phyloP scores from a whole-genome alignment of 1,140 invertebrate genomes.

The Diorhabda elongata region DNA sequence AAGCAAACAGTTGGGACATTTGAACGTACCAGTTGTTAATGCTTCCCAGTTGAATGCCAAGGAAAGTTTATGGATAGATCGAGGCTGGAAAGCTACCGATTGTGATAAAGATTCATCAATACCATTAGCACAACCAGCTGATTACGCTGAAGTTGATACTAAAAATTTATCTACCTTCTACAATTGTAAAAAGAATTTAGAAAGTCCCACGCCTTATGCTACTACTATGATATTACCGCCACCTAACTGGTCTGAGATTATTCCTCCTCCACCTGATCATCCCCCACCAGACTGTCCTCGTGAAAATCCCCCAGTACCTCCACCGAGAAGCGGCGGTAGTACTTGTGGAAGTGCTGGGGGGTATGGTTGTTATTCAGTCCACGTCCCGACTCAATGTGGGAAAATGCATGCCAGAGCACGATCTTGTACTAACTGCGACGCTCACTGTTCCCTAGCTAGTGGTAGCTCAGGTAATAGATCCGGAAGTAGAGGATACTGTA shows the following conservation, averaged over 20 bases:
- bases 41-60: conserved; percentile 64
- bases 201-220: conserved; percentile 76
- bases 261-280: conserved; percentile 76
- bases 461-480: conserved; percentile 34
- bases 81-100: conserved; percentile 65
- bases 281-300: conserved; percentile 59
- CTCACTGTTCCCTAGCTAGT: conserved; percentile 27
- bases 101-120: conserved; percentile 60
- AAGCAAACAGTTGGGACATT: conserved; percentile 60
- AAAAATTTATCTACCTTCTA: conserved; percentile 75
- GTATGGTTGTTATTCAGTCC: conserved; percentile 44
- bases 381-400: conserved; percentile 34
- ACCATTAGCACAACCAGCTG: conserved; percentile 50
- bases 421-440: conserved; percentile 42
- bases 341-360: conserved; percentile 40
- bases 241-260: conserved; percentile 72
- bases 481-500: conserved; percentile 32
- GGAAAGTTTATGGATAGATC: conserved; percentile 71
- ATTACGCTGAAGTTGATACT: conserved; percentile 75
- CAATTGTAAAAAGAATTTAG: conserved; percentile 56
- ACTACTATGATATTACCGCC: conserved; percentile 65
- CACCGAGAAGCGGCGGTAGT: conserved; percentile 34
- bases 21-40: conserved; percentile 62
- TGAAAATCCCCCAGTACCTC: conserved; percentile 39
- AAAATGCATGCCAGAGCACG: conserved; percentile 35